phyloP scores from a whole-genome alignment of 1,140 invertebrate species.

The Subanguina moxae region DNA sequence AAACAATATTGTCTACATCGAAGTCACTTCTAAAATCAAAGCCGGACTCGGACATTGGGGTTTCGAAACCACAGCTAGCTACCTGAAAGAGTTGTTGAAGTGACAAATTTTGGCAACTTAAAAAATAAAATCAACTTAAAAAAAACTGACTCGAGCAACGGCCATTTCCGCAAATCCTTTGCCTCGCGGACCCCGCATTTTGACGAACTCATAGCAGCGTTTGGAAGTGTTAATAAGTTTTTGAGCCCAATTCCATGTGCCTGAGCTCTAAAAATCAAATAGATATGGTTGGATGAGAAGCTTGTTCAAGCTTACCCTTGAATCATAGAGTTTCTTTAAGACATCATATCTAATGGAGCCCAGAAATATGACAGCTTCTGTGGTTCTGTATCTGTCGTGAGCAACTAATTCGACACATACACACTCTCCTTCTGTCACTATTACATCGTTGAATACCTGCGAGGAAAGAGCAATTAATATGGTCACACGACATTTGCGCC shows the following conservation, averaged over 20 bases:
- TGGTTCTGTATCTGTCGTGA: constrained; percentile 73
- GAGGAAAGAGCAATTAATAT: too few species aligned
- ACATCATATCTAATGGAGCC: constrained; percentile 95
- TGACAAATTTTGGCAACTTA: background rate
- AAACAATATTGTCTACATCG: constrained; percentile 4
- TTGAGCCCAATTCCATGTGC: constrained; percentile 91
- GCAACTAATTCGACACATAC: constrained; percentile 94
- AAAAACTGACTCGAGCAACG: constrained; percentile 70
- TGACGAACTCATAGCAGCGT: constrained; percentile 83
- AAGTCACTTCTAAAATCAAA: constrained; percentile 40
- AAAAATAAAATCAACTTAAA: too few species aligned
- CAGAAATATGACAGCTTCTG: constrained; percentile 83
- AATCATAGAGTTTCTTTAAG: constrained; percentile 90
- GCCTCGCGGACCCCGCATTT: constrained; percentile 90
- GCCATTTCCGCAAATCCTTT: constrained; percentile 98
- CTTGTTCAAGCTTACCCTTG: constrained; percentile 69
- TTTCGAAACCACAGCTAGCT: constrained; percentile 83
- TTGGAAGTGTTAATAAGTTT: constrained; percentile 76
- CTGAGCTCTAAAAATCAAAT: constrained; percentile 72
- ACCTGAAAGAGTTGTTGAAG: constrained; percentile 24
- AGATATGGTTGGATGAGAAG: background rate
- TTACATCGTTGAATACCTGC: constrained; percentile 81
- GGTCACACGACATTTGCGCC: too few species aligned
- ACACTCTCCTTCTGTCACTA: constrained; percentile 94
- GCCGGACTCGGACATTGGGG: constrained; percentile 78